Conservation (phyloP, 2,113 vertebrate species). For the Amazona vittata region DNA sequence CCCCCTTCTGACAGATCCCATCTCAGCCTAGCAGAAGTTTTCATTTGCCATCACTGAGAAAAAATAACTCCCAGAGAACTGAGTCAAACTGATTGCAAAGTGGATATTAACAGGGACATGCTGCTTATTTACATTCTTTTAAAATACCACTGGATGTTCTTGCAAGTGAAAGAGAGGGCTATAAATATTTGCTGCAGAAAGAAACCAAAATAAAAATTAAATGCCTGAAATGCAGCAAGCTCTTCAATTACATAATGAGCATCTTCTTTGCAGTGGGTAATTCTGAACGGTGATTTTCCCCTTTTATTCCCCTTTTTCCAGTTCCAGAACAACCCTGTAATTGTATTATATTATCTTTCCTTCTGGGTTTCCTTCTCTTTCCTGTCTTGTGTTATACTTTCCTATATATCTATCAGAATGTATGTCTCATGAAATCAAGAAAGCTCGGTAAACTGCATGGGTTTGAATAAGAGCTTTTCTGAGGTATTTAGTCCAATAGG, state of each 20-base stretch:
- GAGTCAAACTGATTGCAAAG: constrained; percentile 7
- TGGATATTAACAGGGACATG: constrained; percentile 42
- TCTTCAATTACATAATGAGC: constrained; percentile 13
- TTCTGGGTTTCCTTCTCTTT: not conserved
- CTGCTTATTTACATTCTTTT: constrained; percentile 31
- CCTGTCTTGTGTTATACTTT: not conserved
- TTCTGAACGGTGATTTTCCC: not conserved
- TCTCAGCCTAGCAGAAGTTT: not conserved
- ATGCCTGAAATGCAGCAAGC: not conserved
- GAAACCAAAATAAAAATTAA: constrained; percentile 55
- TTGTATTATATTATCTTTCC: not conserved
- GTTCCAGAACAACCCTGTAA: not conserved
- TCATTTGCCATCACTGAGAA: not conserved
- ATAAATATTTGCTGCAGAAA: constrained; percentile 55
- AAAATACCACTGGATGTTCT: constrained; percentile 56
- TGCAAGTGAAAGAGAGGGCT: constrained; percentile 37
- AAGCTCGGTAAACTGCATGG: not conserved
- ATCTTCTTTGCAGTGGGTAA: not conserved
- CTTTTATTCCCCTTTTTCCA: not conserved
- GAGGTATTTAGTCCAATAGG: not conserved
- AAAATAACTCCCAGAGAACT: constrained; percentile 23
- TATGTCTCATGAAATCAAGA: not conserved
- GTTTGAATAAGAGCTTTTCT: not conserved
- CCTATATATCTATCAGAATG: not conserved
- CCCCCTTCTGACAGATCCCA: not conserved